Base-by-base conservation (phyloP, 1,140 invertebrate species). In the Eubasilissa regina region DNA sequence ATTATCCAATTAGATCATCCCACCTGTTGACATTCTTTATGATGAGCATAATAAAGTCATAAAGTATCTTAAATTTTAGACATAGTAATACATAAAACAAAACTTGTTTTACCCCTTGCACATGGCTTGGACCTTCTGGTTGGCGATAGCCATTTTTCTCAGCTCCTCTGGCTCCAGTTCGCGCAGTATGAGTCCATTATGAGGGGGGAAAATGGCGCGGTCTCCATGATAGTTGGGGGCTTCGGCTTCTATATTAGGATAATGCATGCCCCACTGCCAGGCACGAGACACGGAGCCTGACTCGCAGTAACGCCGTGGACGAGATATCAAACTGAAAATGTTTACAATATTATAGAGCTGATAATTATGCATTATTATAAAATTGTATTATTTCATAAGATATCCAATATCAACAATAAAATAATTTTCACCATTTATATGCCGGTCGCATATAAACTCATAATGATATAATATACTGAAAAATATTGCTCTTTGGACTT, bases 151-250 rank as follows among this genome's bases (percentile, higher is more conserved):
- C 8, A 88, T 83, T 1, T 83, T 75, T 72, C 87, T 81, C 21
- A 88, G 82, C 13, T 83, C 77, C 0, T 90, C 85, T 4, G 83
- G 55, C 0, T 83, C 47, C 6, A 83, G 64, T 19, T 84, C 84
- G 73, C 77, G 83, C 8, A 92, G 85, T 64, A 89, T 87, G 12
- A 91, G 86, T 15, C 90, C 89, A 62, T 83, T 81, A 83, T 93
- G 92, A 58, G 93, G 85, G 3, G 90, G 88, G 81, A 89, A 94
- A 82, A 93, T 87, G 8, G 86, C 84, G 4, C 89, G 85, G 7
- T 85, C 81, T n/a, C 88, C 89, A 79, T 87, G 86, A 80, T 87
- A 87, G 11, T 88, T 1, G 88, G 85, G 88, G 84, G 48, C 62
- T 43, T 48, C 62, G 25, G 25, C 84, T 83, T 89, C 77, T 25